phyloP scores from a whole-genome alignment of 2,113 vertebrate genomes.

The Tychaedon coryphoeus region DNA sequence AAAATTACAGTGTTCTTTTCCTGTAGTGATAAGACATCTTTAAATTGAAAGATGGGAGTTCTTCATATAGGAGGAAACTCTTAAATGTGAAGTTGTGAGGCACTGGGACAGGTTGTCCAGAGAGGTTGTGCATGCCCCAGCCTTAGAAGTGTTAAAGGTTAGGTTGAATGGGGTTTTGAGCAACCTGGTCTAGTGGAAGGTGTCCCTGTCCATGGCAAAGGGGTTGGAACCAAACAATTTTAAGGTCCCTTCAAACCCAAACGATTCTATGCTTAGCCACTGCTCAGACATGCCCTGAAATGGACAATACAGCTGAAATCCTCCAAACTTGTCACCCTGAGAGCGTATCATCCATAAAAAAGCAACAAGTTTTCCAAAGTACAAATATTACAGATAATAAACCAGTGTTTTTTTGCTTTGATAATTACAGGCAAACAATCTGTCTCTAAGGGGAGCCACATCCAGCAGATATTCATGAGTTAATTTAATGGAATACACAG shows the following conservation, averaged over 20 bases:
- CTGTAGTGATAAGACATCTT: neutral
- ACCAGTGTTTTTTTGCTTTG: neutral
- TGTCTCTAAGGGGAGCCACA: neutral
- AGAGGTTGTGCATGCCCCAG: neutral
- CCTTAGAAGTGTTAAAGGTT: neutral
- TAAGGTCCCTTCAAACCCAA: neutral
- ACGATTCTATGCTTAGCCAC: neutral
- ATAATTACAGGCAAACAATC: neutral
- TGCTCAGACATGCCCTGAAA: neutral
- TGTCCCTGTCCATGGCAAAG: neutral
- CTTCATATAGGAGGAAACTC: neutral
- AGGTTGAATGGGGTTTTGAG: neutral
- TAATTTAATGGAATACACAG: neutral
- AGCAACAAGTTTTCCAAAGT: neutral
- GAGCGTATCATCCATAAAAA: neutral
- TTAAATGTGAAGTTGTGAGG: neutral
- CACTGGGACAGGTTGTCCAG: neutral
- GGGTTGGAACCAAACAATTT: neutral
- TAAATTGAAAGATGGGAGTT: neutral
- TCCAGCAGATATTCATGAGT: neutral
- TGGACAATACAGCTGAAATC: neutral
- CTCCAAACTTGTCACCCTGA: neutral
- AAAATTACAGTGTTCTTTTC: neutral
- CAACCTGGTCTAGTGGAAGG: neutral
- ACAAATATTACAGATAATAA: neutral